phyloP scores from a whole-genome alignment of 2,888 invertebrate genomes.

The Lasioglossum zephyrum region DNA sequence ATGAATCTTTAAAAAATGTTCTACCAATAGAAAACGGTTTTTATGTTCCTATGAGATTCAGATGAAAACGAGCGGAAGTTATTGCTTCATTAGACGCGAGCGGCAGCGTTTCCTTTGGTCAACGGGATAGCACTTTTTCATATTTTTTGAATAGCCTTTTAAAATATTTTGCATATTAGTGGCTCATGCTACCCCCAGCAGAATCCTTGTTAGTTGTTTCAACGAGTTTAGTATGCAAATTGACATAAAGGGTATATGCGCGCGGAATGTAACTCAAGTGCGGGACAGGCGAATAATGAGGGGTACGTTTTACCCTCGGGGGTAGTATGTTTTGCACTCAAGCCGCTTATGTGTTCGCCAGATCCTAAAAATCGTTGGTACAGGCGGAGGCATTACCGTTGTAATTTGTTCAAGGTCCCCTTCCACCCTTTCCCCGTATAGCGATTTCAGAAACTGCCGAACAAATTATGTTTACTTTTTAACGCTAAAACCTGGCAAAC shows the following conservation, averaged over 20 bases:
- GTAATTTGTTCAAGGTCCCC: constrained; percentile 31
- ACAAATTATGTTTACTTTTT: constrained; percentile 2
- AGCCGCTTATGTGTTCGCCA: constrained; percentile 39
- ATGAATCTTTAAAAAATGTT: background rate
- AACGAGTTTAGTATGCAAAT: constrained; percentile 72
- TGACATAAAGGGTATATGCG: constrained; percentile 63
- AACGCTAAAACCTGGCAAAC: background rate
- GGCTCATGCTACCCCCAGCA: constrained; percentile 43
- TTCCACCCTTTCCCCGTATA: background rate
- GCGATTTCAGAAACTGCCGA: constrained; percentile 18
- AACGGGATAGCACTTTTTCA: background rate
- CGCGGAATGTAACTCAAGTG: constrained; percentile 66
- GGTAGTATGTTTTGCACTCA: constrained; percentile 52
- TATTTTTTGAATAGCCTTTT: constrained; percentile 35
- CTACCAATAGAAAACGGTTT: background rate
- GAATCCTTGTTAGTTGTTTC: constrained; percentile 65
- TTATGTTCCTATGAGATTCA: background rate
- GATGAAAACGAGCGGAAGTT: background rate
- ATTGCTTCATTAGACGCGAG: background rate
- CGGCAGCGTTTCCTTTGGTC: background rate
- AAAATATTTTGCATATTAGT: constrained; percentile 56
- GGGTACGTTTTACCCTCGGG: constrained; percentile 60
- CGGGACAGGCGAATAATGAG: constrained; percentile 64
- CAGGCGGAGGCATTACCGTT: constrained; percentile 34
- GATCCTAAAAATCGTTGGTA: constrained; percentile 46